A percentile compares a stretch with the other conserved stretches of the same genome.
phyloP scores from a whole-genome alignment of 2,797 vertebrate genomes.

The Pempheris klunzingeri region DNA sequence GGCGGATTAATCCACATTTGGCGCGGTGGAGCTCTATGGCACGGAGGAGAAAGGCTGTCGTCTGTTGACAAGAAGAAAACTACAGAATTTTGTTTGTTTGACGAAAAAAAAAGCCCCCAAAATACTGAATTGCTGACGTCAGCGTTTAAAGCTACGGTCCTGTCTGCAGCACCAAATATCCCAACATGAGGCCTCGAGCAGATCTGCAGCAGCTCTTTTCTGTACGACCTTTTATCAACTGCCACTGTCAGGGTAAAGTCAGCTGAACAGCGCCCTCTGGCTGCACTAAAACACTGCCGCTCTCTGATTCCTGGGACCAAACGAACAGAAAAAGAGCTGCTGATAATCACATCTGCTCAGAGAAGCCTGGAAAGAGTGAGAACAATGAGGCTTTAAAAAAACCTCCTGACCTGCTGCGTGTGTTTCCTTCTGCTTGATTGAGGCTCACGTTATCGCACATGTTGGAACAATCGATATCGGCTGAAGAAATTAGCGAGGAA shows the following conservation, averaged over 20 bases:
- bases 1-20: not conserved
- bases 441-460: not conserved
- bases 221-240: not conserved
- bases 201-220: slow-evolving; percentile 25
- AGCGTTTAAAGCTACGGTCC: not conserved
- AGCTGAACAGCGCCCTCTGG: slow-evolving; percentile 10
- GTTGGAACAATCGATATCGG: not conserved
- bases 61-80: not conserved
- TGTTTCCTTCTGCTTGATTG: not conserved
- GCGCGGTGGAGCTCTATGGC: not conserved
- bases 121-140: not conserved
- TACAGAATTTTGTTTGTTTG: not conserved
- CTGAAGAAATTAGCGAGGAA: not conserved
- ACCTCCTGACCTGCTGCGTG: not conserved
- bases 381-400: slow-evolving; percentile 7
- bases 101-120: not conserved
- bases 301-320: slow-evolving; percentile 21
- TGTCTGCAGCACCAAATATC: not conserved
- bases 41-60: not conserved
- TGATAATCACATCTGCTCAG: not conserved
- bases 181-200: not conserved
- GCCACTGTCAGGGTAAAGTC: not conserved
- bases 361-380: not conserved
- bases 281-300: slow-evolving; percentile 36
- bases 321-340: not conserved